Evolutionary conservation across 2,888 invertebrate species (phyloP).

Genomic region (Coleophora deauratella): DNA sequence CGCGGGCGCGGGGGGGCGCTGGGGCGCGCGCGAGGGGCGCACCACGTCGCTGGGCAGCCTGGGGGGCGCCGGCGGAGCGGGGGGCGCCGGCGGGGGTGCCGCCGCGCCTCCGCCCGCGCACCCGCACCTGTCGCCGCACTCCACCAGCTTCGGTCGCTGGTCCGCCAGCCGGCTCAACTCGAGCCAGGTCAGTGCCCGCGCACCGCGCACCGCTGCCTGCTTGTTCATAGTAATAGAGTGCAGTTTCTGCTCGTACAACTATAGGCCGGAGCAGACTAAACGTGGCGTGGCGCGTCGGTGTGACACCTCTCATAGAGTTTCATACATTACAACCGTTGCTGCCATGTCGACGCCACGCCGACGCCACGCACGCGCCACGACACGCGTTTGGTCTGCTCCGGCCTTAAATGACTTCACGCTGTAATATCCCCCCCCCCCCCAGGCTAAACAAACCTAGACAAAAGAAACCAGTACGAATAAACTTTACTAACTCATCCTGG

Average conservation of each 20-base stretch:
- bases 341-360: no score
- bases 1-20: slow-evolving; percentile 74
- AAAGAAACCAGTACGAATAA: no score
- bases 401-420: no score
- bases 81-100: slow-evolving; percentile 51
- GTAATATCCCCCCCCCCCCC: no score
- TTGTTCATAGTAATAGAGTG: background rate
- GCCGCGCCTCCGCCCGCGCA: slow-evolving; percentile 73
- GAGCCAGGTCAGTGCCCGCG: slow-evolving; percentile 58
- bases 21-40: slow-evolving; percentile 84
- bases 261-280: no score
- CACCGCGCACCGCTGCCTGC: background rate
- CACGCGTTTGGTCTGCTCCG: no score
- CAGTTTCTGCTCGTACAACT: background rate
- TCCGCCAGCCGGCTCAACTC: slow-evolving; percentile 84
- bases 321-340: no score
- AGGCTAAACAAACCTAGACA: no score
- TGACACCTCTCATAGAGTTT: no score
- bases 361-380: no score
- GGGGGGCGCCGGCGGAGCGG: slow-evolving; percentile 64
- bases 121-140: slow-evolving; percentile 63
- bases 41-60: slow-evolving; percentile 89
- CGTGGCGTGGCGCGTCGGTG: no score
- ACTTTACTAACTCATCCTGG: no score
- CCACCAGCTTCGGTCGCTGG: slow-evolving; percentile 78